Conservation (phyloP, 2,797 vertebrate species). For the Presbytis comata region DNA sequence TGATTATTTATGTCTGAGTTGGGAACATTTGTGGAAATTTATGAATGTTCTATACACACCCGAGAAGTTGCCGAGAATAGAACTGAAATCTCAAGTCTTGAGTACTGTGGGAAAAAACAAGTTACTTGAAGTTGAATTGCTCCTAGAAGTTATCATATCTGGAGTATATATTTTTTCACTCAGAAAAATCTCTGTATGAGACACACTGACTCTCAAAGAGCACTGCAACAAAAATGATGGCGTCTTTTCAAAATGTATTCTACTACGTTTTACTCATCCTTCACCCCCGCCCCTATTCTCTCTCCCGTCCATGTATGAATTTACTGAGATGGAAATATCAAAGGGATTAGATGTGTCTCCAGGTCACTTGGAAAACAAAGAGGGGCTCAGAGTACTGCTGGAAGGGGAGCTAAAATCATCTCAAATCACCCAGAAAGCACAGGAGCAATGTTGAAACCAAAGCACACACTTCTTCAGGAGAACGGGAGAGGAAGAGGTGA, state of each 20-base stretch:
- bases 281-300: not conserved
- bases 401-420: not conserved
- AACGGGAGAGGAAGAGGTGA: not conserved
- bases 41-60: not conserved
- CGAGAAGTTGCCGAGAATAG: not conserved
- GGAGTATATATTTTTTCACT: not conserved
- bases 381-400: not conserved
- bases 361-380: not conserved
- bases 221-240: not conserved
- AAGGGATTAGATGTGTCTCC: not conserved
- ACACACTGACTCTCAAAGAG: not conserved
- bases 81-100: not conserved
- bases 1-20: not conserved
- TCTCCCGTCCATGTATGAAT: not conserved
- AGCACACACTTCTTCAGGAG: not conserved
- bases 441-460: not conserved
- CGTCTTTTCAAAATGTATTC: not conserved
- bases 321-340: not conserved
- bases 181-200: not conserved
- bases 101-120: not conserved
- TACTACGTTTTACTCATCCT: not conserved
- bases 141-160: not conserved
- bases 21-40: not conserved
- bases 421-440: not conserved
- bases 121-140: not conserved